Percentiles rank a stretch among this genome's conserved stretches.
Conservation (phyloP, 1,140 invertebrate species). For the Euwallacea fornicatus region DNA sequence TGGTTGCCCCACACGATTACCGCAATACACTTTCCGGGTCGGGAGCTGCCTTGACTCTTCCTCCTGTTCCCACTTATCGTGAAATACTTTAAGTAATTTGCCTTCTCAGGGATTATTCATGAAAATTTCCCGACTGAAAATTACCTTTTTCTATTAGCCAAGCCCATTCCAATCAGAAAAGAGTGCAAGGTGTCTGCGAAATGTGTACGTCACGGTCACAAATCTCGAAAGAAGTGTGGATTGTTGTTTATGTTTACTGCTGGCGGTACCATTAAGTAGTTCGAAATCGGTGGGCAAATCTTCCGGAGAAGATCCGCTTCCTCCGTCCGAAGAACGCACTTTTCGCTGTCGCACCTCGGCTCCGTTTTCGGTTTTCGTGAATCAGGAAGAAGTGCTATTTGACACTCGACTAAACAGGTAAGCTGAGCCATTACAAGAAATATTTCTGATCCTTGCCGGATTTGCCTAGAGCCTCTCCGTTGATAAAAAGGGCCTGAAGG, state of each 20-base stretch:
- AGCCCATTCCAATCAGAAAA: constrained; percentile 5
- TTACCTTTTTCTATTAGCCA: neutral
- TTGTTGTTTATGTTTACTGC: neutral
- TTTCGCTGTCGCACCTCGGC: neutral
- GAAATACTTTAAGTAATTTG: too few species aligned
- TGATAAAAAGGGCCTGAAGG: neutral
- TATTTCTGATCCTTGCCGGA: neutral
- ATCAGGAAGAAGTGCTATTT: neutral
- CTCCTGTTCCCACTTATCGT: too few species aligned
- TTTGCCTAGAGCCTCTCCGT: too few species aligned
- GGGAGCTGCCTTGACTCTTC: too few species aligned
- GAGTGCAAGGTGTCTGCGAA: constrained; percentile 2
- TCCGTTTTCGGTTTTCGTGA: neutral
- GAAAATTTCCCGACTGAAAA: too few species aligned
- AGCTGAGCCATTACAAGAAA: neutral
- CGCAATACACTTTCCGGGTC: too few species aligned
- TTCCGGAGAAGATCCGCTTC: constrained; percentile 12
- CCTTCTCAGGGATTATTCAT: too few species aligned
- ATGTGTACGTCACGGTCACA: neutral
- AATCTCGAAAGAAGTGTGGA: constrained; percentile 1
- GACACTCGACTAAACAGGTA: neutral
- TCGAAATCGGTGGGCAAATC: constrained; percentile 2
- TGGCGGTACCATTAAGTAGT: neutral
- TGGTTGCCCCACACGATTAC: too few species aligned
- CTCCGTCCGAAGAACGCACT: neutral